Evolutionary conservation across 2,888 invertebrate genomes (phyloP), one percentile per base, ranked within the genome.

Genomic region (Coleophora deauratella): DNA sequence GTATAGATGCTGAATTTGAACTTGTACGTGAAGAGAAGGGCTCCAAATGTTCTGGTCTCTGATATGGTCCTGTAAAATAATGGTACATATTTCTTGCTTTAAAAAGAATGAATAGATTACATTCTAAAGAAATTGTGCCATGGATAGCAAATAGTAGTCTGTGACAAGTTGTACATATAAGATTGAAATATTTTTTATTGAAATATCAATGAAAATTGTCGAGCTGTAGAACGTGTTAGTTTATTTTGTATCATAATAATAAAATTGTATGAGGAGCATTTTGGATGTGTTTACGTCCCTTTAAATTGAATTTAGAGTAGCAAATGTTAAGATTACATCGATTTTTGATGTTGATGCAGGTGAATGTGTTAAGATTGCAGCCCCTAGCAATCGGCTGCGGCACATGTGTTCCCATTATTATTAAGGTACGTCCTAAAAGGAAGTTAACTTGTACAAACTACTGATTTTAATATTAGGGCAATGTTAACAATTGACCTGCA

Each of bases 401-500:
- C 57, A 54, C 61, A 72, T 72, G 71, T 74, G 72, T 78, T 77
- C 73, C 57, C 63, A 55, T 61, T 70, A 66, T 62, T 9, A 50
- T 66, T 51, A 64, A 63, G 59, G 44, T 41, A 47, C 45, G 44
- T 70, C 71, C 73, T 76, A 44, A 56, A 64, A 77, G 76, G 74
- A 66, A 58, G 55, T 47, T 50, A 55, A 55, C 59, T 50, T 68
- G 59, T 66, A 64, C 62, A 66, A 59, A 36, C 21, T 37, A 42
- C 33, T 42, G 37, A 30, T 41, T 34, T 28, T 28, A 44, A 33
- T 30, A 27, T 32, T 50, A 59, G 47, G 49, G 52, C 74, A 72
- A 75, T 73, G 63, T 74, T 71, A 71, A 75, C 71, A 66, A 78
- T 80, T 78, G 68, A 77, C 76, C 79, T 79, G 82, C 82, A 79